A percentile compares a stretch with the other conserved stretches of the same genome.
phyloP scores from a whole-genome alignment of 2,888 invertebrate genomes.

The Tortrix viridana region DNA sequence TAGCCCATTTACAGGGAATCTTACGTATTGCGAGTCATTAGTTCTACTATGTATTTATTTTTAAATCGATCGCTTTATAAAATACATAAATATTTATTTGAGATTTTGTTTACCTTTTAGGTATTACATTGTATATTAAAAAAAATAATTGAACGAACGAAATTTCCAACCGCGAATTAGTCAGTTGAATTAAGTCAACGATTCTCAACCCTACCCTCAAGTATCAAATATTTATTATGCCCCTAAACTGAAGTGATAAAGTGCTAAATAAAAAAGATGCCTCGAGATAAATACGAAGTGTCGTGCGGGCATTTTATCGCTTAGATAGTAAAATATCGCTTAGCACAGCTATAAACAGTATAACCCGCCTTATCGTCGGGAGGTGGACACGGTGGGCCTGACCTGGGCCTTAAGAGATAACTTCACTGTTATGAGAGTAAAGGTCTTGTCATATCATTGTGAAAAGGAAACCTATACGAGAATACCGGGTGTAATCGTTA shows the following conservation, averaged over 20 bases:
- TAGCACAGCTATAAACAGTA: constrained; percentile 59
- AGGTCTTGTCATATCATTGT: background rate
- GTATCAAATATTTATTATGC: constrained; percentile 60
- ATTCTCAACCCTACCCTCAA: constrained; percentile 20
- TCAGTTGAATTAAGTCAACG: constrained; percentile 8
- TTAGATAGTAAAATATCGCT: constrained; percentile 75
- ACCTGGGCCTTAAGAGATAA: constrained; percentile 24
- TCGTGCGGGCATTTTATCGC: constrained; percentile 66
- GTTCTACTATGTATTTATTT: constrained; percentile 47
- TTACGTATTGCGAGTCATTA: constrained; percentile 60
- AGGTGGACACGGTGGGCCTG: constrained; percentile 10
- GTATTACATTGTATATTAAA: too few relatives aligned
- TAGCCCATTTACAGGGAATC: constrained; percentile 57
- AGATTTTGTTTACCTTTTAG: too few relatives aligned
- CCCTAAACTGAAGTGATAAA: constrained; percentile 79
- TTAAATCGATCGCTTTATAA: background rate
- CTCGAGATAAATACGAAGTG: constrained; percentile 65
- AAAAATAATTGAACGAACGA: too few relatives aligned
- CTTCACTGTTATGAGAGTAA: background rate
- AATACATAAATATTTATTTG: too few relatives aligned
- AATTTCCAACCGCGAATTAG: background rate
- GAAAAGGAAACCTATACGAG: too few relatives aligned
- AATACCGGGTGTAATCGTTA: too few relatives aligned
- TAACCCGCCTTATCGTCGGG: constrained; percentile 34
- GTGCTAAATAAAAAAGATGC: constrained; percentile 72